These are phyloP conservation scores for Vanessa tameamea DNA, from an alignment of 1,140 invertebrate genomes.

Conservation along the genomic window DNA sequence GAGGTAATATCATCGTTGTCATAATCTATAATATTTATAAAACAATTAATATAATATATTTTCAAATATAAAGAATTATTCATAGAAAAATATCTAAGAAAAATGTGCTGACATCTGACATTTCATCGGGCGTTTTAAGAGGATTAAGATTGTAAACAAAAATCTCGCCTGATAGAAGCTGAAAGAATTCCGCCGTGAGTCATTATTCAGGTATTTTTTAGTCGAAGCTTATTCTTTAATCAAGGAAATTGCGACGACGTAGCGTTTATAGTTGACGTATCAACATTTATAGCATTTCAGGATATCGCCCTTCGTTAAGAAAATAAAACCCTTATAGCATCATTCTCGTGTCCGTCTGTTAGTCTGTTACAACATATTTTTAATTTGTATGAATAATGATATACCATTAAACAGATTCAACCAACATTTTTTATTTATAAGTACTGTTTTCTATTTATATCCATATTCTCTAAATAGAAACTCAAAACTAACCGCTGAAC, in stretches of 20 bases:
- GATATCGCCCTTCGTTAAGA: too few species aligned
- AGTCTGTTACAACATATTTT: too few species aligned
- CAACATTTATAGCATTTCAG: background rate
- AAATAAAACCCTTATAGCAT: too few species aligned
- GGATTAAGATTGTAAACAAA: constrained; percentile 39
- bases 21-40: background rate
- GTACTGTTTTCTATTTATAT: too few species aligned
- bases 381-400: too few species aligned
- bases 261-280: constrained; percentile 18
- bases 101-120: constrained; percentile 29
- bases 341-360: too few species aligned
- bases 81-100: constrained; percentile 9
- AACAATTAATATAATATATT: background rate
- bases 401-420: too few species aligned
- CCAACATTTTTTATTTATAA: too few species aligned
- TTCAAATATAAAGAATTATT: background rate
- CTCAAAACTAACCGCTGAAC: too few species aligned
- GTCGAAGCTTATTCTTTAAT: constrained; percentile 43
- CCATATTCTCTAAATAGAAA: too few species aligned
- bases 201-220: constrained; percentile 45
- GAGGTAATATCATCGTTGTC: too few species aligned
- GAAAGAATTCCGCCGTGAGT: constrained; percentile 32
- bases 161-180: constrained; percentile 22
- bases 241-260: constrained; percentile 38
- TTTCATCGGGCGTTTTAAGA: constrained; percentile 34